phyloP scores from a whole-genome alignment of 35 echinoderm and acorn worm species.

The Stichopus chloronotus region DNA sequence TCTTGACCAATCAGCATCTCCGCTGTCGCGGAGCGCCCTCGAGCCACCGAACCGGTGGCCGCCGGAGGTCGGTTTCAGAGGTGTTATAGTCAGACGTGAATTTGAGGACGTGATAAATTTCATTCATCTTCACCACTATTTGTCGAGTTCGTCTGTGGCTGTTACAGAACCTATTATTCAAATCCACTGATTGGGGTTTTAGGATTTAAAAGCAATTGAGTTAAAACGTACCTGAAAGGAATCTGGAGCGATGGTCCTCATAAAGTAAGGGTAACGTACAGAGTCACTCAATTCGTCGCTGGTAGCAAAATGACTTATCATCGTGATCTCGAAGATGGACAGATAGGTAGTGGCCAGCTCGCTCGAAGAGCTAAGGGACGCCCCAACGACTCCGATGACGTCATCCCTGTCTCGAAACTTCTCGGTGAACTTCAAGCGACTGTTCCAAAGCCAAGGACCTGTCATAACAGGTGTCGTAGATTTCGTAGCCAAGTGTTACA shows the following conservation, averaged over 20 bases:
- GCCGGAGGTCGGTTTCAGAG: too few species aligned
- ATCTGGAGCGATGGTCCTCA: constrained; percentile 38
- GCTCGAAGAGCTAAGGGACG: not conserved
- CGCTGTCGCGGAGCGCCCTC: too few species aligned
- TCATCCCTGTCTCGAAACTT: constrained; percentile 5
- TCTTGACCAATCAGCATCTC: too few species aligned
- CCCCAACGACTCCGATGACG: constrained; percentile 7
- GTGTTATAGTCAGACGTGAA: too few species aligned
- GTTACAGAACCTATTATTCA: too few species aligned
- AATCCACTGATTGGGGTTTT: too few species aligned
- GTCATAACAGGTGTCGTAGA: constrained; percentile 47
- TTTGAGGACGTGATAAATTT: not conserved
- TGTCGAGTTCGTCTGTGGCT: not conserved
- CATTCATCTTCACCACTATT: not conserved
- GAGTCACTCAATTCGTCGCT: constrained; percentile 39
- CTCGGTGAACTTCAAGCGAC: not conserved
- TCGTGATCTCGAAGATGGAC: constrained; percentile 17
- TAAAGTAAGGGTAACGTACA: constrained; percentile 36
- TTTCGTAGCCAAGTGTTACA: constrained; percentile 42
- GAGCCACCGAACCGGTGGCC: too few species aligned
- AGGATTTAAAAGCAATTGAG: not conserved
- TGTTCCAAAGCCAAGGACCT: not conserved
- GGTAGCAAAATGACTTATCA: constrained; percentile 56
- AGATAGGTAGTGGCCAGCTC: not conserved
- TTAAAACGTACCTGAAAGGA: not conserved